Base-by-base conservation (phyloP, 2,888 invertebrate species). In the Lithophane semibrunnea region DNA sequence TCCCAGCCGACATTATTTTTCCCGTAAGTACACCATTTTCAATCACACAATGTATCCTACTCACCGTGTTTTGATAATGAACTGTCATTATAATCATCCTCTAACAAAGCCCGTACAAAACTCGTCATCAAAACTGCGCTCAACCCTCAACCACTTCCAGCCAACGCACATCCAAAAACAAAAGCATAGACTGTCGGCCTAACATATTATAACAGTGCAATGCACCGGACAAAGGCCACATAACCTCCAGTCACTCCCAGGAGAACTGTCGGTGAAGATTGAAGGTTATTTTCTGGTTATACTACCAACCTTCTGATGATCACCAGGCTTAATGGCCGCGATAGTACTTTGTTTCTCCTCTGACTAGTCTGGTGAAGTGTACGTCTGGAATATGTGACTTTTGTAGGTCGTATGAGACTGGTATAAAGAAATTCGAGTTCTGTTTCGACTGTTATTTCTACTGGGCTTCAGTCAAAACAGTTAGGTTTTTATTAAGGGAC, bases 221-320 rank as follows among this genome's bases (percentile, higher is more conserved):
- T 87, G 88, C 77, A 75, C 82, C 78, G 82, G 72, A 80, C 84
- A 75, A 67, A 76, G 65, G 37, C 58, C 37, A 74, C 68, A 83
- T 81, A 77, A 78, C 64, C 67, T 60, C 64, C 58, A 86, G 86
- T 79, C 73, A 72, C 81, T 81, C 88, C 84, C 88, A 13, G 9
- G 86, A 84, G 86, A 4, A 61, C 66, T 66, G 37, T 78, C 66
- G 13, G 67, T 60, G 65, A 56, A 71, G 75, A 83, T 69, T 75
- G 71, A 82, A 49, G 73, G 80, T 85, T 83, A 81, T 83, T 61
- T 29, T 58, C 44, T 63, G 18, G 63, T 64, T 68, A 47, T 44
- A 67, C 24, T 47, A 18, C 52, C 67, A 58, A 71, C 73, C 60
- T 66, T 75, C 79, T 79, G 78, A 85, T 86, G 75, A 86, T 80